Percentiles rank a stretch among this genome's conserved stretches.
Evolutionary conservation across 2,797 vertebrate genomes (phyloP).

Genomic region (Acanthiza pusilla): DNA sequence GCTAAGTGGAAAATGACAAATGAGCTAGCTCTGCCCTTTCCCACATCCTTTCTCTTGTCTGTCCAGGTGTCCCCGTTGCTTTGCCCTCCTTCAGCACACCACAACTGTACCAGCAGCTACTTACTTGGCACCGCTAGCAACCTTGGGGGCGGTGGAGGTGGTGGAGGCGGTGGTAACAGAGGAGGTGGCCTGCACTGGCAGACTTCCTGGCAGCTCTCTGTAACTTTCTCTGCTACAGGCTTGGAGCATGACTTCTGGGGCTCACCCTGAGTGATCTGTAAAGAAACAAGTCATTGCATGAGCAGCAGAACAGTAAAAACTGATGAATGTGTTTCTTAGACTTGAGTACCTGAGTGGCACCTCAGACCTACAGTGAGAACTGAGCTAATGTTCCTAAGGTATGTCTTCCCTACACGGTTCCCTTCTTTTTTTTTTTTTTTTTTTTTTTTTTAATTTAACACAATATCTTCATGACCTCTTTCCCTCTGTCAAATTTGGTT

Average conservation of each 20-base stretch:
- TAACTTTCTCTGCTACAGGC: slow-evolving; percentile 81
- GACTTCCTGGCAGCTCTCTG: slow-evolving; percentile 86
- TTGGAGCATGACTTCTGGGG: slow-evolving; percentile 92
- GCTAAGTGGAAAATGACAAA: slow-evolving; percentile 68
- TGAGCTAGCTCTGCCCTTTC: slow-evolving; percentile 7
- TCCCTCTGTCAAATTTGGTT: background rate
- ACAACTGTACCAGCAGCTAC: background rate
- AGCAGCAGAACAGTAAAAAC: slow-evolving; percentile 4
- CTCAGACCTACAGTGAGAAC: background rate
- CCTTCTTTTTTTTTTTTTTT: background rate
- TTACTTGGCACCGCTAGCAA: slow-evolving; percentile 71
- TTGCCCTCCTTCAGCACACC: background rate
- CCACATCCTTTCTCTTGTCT: background rate
- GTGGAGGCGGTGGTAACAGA: slow-evolving; percentile 88
- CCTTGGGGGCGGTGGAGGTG: slow-evolving; percentile 83
- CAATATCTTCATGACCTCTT: background rate
- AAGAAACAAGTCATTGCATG: slow-evolving; percentile 30
- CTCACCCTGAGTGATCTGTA: slow-evolving; percentile 83
- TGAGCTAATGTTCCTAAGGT: background rate
- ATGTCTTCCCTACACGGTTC: background rate
- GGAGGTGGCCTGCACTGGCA: slow-evolving; percentile 92
- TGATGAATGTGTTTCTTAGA: background rate
- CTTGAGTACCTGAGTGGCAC: background rate
- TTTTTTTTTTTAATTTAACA: background rate
- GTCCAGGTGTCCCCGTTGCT: fast-evolving